phyloP scores from a whole-genome alignment of 2,888 invertebrate species.

The Thalpophila matura region DNA sequence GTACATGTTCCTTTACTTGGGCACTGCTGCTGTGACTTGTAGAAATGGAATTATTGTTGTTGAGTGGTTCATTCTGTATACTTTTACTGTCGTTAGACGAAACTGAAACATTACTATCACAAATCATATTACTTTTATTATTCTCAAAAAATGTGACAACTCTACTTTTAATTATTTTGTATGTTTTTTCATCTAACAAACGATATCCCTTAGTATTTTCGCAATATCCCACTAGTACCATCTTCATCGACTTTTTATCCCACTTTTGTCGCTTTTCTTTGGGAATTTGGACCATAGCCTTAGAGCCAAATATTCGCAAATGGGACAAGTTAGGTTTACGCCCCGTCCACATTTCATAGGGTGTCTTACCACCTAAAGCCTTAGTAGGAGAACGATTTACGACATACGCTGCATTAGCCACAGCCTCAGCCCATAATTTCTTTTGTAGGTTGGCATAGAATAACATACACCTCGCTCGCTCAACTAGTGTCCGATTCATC shows the following conservation, averaged over 20 bases:
- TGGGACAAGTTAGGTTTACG: constrained; percentile 1
- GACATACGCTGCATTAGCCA: constrained; percentile 12
- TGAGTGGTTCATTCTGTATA: too few relatives aligned
- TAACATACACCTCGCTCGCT: constrained; percentile 12
- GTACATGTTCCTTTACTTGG: too few relatives aligned
- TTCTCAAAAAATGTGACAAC: constrained; percentile 17
- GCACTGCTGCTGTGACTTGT: background rate
- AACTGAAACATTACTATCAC: background rate
- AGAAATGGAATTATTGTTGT: too few relatives aligned
- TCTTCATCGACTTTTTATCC: background rate
- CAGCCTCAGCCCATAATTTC: constrained; percentile 17
- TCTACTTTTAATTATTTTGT: background rate
- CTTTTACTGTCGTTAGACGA: too few relatives aligned
- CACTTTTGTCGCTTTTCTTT: constrained; percentile 2
- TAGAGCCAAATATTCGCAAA: constrained; percentile 19
- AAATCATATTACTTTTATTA: background rate
- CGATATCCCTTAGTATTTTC: constrained; percentile 9
- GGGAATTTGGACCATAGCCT: constrained; percentile 3
- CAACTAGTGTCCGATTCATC: constrained; percentile 4
- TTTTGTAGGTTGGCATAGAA: background rate
- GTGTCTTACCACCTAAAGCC: background rate
- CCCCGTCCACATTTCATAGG: constrained; percentile 12
- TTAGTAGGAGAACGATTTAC: constrained; percentile 8
- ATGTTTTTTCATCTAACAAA: background rate
- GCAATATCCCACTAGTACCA: constrained; percentile 11